Evolutionary conservation across 2,113 vertebrate genomes (phyloP), one percentile per base, ranked within the genome.

Genomic region (Silurus asotus): DNA sequence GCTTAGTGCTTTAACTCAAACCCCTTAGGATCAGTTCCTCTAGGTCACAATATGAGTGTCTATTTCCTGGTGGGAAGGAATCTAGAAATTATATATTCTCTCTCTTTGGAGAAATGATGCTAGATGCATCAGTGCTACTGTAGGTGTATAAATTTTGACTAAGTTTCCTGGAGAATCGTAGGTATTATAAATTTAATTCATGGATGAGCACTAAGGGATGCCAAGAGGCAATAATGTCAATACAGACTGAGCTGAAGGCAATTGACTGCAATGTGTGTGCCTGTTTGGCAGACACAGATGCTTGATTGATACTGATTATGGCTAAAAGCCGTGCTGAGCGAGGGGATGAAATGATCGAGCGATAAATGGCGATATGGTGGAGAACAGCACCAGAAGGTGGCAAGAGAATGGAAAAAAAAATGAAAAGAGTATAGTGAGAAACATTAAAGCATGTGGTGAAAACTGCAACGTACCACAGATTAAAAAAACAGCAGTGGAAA

Each of bases 251-350:
- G 82, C 59, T 75, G 72, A 88, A 74, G 87, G 79, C 86, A 85
- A 88, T 87, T 10, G 48, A 88, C 90, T 55, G 56, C 81, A 81
- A 64, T 83, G 81, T 69, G 79, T 65, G 58, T 0, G 59, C 15
- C 79, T 86, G 69, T 82, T 81, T 86, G 58, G 8, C 56, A 59
- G 59, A 84, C 85, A 88, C 85, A 82, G 48, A 65, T 20, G 37
- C 72, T 37, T 90, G 88, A 91, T 88, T 90, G 83, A 91, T 89
- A 84, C 25, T 20, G 85, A 91, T 90, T 88, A 90, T 10, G 86
- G 77, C 58, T 84, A 82, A 75, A 82, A 69, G 45, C 61, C 61
- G 48, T 58, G n/a, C 55, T 17, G 76, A 76, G 79, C 5, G 70
- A 72, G 53, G 49, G 59, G 55, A 70, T 61, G 37, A 59, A 61